Evolutionary conservation across 1,140 invertebrate species (phyloP).

Genomic region (Philopotamus ludificatus): DNA sequence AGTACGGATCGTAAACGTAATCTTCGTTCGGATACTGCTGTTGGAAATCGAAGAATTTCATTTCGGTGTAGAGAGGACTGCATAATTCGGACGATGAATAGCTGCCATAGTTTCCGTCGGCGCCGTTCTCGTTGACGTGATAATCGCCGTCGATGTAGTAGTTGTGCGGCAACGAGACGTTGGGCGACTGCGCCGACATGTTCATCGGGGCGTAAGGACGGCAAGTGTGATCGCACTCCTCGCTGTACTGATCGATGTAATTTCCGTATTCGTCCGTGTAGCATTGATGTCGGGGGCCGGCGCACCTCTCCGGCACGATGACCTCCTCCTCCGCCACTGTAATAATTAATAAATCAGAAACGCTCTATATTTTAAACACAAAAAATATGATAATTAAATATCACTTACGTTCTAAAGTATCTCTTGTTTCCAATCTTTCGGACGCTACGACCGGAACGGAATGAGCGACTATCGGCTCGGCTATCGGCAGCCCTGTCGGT

Average conservation of each 20-base stretch:
- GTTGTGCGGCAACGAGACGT: constrained; percentile 7
- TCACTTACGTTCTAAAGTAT: constrained; percentile 6
- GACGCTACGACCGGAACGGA: background rate
- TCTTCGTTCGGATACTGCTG: constrained; percentile 15
- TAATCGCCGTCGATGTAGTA: constrained; percentile 7
- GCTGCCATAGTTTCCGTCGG: constrained; percentile 15
- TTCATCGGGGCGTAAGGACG: constrained; percentile 41
- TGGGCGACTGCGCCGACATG: constrained; percentile 27
- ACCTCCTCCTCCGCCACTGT: constrained; percentile 23
- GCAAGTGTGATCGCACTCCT: constrained; percentile 47
- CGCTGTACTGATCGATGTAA: constrained; percentile 48
- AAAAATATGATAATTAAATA: background rate
- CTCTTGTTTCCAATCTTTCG: constrained; percentile 2
- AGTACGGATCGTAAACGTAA: constrained; percentile 9
- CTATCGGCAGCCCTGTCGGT: background rate
- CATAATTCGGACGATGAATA: constrained; percentile 30
- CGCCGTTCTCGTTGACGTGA: constrained; percentile 1
- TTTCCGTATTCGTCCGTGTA: constrained; percentile 56
- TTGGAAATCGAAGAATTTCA: constrained; percentile 25
- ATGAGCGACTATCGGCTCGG: background rate
- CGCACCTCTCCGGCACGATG: constrained; percentile 40
- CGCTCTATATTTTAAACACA: no score
- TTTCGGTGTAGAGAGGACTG: constrained; percentile 32
- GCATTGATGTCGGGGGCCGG: constrained; percentile 47
- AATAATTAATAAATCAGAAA: background rate